Conservation (phyloP, 2,797 vertebrate species). For the Euphonia xanthogaster region DNA sequence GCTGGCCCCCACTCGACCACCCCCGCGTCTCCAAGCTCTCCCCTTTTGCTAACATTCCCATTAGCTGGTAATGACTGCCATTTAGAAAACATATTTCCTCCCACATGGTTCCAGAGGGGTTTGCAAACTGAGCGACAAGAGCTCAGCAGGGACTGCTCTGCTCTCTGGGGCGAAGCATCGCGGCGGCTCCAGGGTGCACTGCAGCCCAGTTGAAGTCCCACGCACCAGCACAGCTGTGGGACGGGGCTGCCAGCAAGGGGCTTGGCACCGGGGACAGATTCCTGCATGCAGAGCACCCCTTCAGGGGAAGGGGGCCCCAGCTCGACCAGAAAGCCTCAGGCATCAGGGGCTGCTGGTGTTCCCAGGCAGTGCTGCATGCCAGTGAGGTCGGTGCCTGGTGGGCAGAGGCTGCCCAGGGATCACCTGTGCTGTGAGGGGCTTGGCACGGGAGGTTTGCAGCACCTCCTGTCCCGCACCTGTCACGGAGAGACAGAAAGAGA, state of each 20-base stretch:
- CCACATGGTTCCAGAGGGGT: slow-evolving; percentile 55
- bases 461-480: background rate
- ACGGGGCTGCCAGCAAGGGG: background rate
- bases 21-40: background rate
- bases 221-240: background rate
- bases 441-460: background rate
- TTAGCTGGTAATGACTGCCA: slow-evolving; percentile 61
- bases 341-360: fast-evolving
- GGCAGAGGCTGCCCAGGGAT: background rate
- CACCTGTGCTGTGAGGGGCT: fast-evolving
- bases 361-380: background rate
- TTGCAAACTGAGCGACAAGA: slow-evolving; percentile 39
- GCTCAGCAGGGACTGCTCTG: background rate
- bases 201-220: background rate
- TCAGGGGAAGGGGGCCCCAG: background rate
- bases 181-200: background rate
- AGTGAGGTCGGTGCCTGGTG: fast-evolving
- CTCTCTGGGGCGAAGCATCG: background rate
- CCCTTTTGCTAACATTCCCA: slow-evolving; percentile 32
- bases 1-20: background rate
- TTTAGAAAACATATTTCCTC: slow-evolving; percentile 66
- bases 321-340: background rate
- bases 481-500: background rate
- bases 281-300: background rate
- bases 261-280: background rate